Base-by-base conservation (phyloP, 1,140 invertebrate genomes). In the Cotesia chilonis region DNA sequence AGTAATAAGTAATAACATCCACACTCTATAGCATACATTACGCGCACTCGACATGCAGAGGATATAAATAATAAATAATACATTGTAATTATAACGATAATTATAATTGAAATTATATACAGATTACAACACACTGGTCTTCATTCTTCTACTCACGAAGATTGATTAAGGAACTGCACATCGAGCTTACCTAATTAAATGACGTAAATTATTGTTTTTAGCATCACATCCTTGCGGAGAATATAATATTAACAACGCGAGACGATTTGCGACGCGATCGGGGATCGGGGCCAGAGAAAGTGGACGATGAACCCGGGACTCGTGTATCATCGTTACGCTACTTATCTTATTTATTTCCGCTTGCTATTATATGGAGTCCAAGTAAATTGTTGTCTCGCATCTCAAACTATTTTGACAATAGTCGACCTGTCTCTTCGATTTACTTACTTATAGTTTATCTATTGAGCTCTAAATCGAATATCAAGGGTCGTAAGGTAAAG, bases 271-370 rank as follows among this genome's bases (percentile, higher is more conserved):
- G 76, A 76, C 41, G 41, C 41, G 41, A 47, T 47, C 41, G 41
- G 6, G 67, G 73, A 79, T 81, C 74, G 79, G 74, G 80, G 80
- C 72, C 80, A 79, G 79, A 81, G 80, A 82, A 82, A 82, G 80
- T 81, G 77, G 79, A 77, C 79, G 73, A 79, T 82, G 79, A 82
- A 82, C 80, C 78, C 79, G 76, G 76, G 73, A 28, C 37, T 57
- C 51, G 41, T 68, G 66, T 61, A 68, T 38, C 74, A 63, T 66
- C 73, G 68, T 81, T 79, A 76, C 74, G 74, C 77, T 80, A 74
- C 68, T 77, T 79, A 69, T 63, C 67, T 68, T 71, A 47, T 72
- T 66, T 64, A 52, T 75, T 75, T 72, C 67, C 70, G 65, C 37
- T 61, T 47, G 35, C 35, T 5, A 28, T 28, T 28, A 28, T 28